A percentile compares a stretch with the other conserved stretches of the same genome.
Evolutionary conservation across 2,888 invertebrate genomes (phyloP).

Genomic region (Onthophagus sagittarius): DNA sequence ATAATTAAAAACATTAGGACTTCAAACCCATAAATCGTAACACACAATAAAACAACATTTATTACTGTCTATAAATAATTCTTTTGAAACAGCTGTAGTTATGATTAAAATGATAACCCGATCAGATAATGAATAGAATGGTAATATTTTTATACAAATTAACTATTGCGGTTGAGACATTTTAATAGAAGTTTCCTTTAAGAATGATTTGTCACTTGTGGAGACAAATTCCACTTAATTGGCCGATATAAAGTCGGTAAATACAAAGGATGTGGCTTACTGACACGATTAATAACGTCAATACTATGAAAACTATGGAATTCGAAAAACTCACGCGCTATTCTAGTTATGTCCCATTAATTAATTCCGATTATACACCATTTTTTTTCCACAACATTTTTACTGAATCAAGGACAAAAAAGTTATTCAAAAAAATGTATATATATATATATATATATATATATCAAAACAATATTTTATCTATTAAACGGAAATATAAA

Average conservation of each 20-base stretch:
- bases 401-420: background rate
- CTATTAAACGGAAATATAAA: background rate
- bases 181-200: background rate
- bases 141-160: no score
- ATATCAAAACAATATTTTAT: background rate
- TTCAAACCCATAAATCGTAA: no score
- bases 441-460: no score
- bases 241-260: background rate
- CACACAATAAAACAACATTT: no score
- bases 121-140: no score
- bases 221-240: background rate
- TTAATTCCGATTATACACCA: background rate
- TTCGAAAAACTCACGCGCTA: background rate
- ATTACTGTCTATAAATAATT: no score
- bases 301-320: background rate
- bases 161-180: background rate
- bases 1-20: no score
- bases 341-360: background rate
- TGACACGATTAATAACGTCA: background rate
- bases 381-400: background rate
- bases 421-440: background rate
- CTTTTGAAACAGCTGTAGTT: no score
- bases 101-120: no score
- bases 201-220: background rate
- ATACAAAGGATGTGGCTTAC: background rate